Evolutionary conservation across 1,140 invertebrate genomes (phyloP).

Genomic region (Tribolium castaneum): DNA sequence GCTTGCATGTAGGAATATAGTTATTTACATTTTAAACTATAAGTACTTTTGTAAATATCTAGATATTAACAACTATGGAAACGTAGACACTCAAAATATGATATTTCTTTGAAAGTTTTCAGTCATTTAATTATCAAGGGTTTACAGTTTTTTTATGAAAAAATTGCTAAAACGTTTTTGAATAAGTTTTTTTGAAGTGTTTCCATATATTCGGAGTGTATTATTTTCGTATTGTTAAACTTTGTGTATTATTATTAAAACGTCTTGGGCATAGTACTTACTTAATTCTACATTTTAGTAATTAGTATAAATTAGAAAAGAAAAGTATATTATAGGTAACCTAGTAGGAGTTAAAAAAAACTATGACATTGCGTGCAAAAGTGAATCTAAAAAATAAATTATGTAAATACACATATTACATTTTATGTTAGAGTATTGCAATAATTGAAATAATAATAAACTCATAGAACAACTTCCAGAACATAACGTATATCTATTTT

Average conservation of each 20-base stretch:
- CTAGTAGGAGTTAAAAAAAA: too few relatives aligned
- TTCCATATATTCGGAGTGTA: background rate
- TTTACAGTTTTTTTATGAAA: background rate
- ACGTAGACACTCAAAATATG: too few relatives aligned
- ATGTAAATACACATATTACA: too few relatives aligned
- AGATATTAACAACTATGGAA: too few relatives aligned
- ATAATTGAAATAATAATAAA: too few relatives aligned
- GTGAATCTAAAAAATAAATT: too few relatives aligned
- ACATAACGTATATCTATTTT: too few relatives aligned
- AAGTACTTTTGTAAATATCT: background rate
- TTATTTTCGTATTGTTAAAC: too few relatives aligned
- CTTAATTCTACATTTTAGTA: background rate
- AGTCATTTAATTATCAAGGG: background rate
- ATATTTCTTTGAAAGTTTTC: background rate
- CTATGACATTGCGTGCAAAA: too few relatives aligned
- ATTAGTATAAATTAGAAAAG: background rate
- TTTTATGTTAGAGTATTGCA: too few relatives aligned
- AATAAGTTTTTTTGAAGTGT: background rate
- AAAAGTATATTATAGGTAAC: background rate
- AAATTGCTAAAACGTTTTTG: background rate
- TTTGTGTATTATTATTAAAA: background rate
- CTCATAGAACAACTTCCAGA: too few relatives aligned
- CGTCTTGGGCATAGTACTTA: background rate
- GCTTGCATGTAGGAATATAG: background rate
- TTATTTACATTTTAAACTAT: background rate